phyloP scores from a whole-genome alignment of 1,140 invertebrate species.

The Drosophila seguyi region DNA sequence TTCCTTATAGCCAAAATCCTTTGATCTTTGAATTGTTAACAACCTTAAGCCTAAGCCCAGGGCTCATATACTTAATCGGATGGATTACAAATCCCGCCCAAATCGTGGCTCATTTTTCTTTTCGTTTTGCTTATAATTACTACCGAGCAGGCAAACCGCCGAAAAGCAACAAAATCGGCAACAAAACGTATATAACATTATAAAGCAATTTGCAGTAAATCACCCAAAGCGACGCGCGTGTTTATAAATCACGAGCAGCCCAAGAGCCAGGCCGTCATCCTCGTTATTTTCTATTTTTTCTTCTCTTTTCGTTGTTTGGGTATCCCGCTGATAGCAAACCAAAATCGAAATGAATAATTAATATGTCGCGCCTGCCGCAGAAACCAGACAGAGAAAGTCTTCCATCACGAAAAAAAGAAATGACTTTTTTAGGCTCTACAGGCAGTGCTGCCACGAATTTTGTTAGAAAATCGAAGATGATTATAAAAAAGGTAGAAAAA shows the following conservation, averaged over 20 bases:
- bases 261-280: slow-evolving; percentile 20
- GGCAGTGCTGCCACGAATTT: background rate
- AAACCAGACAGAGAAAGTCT: slow-evolving; percentile 53
- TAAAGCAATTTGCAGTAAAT: slow-evolving; percentile 84
- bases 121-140: slow-evolving; percentile 65
- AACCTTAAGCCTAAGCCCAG: slow-evolving; percentile 8
- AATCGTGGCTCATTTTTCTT: slow-evolving; percentile 37
- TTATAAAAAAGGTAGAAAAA: background rate
- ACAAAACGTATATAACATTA: slow-evolving; percentile 81
- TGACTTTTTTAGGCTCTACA: slow-evolving; percentile 1
- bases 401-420: slow-evolving; percentile 36
- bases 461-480: too few relatives aligned
- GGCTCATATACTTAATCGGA: slow-evolving; percentile 53
- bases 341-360: slow-evolving; percentile 84
- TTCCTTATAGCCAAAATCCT: slow-evolving; percentile 1
- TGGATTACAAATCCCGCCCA: slow-evolving; percentile 35
- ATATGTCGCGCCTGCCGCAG: slow-evolving; percentile 78
- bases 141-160: slow-evolving; percentile 56
- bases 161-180: slow-evolving; percentile 38
- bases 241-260: slow-evolving; percentile 79
- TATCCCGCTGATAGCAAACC: slow-evolving; percentile 58
- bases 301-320: slow-evolving; percentile 6
- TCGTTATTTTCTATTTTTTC: slow-evolving; percentile 14
- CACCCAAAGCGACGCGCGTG: slow-evolving; percentile 77
- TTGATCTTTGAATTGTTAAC: slow-evolving; percentile 43